Evolutionary conservation across 2,113 vertebrate genomes (phyloP), one percentile per base, ranked within the genome.

Genomic region (Thalassarche chlororhynchos): DNA sequence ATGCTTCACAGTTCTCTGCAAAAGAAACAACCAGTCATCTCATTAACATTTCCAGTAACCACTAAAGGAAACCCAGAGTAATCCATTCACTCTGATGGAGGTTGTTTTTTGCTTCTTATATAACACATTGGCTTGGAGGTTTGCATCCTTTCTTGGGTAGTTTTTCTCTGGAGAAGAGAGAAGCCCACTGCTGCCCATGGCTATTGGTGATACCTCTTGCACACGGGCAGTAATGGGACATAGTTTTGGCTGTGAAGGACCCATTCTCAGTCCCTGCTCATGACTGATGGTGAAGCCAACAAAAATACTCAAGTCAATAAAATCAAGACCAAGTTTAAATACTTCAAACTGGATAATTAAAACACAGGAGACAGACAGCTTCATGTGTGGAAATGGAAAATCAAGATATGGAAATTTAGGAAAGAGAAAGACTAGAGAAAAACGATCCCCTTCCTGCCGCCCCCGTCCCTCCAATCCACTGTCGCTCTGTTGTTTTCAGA

Each of bases 251-350:
- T 85, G 84, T 87, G 86, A 87, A 93, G 52, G 52, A 71, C 57
- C 44, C 32, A 16, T 92, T 84, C 82, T 79, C 46, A 47, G 46
- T 36, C 66, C 42, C 47, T 82, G 64, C 66, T 82, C 28, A 28
- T 47, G 84, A 40, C 10, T 13, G 61, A 31, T 71, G 34, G 31
- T 44, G 40, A 49, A 86, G 95, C 91, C 96, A 97, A 91, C 20
- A 89, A 95, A 96, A 95, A 96, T 52, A 95, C 36, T 21, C 40
- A 58, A 82, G 72, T 64, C 91, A 92, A 19, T 95, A 94, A 91
- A 97, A 80, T 65, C 83, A 90, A 57, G 58, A 90, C 71, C 57
- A 52, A 92, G 85, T 34, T 0, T 0, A 93, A 94, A 82, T 89
- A 47, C 36, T 89, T 93, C 58, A 64, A 91, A 87, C n/a, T 61